Evolutionary conservation across 2,797 vertebrate genomes (phyloP).

Genomic region (Brachyalestes nurse): DNA sequence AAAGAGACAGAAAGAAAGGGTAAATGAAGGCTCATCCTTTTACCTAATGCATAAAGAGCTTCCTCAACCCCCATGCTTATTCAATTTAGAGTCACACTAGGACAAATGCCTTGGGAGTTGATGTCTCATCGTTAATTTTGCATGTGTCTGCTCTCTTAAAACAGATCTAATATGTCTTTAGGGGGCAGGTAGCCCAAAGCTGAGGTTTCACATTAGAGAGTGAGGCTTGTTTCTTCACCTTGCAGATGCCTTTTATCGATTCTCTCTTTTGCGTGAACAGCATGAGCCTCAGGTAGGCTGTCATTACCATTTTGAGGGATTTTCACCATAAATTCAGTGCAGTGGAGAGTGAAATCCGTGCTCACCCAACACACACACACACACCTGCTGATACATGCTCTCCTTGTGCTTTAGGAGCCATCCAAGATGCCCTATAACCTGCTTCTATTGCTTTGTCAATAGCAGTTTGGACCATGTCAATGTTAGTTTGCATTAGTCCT

Average conservation of each 20-base stretch:
- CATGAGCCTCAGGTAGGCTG: constrained; percentile 28
- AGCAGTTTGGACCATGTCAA: constrained; percentile 47
- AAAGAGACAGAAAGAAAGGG: constrained; percentile 25
- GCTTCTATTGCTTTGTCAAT: constrained; percentile 39
- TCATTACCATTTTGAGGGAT: constrained; percentile 35
- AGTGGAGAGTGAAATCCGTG: constrained; percentile 28
- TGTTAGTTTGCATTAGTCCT: constrained; percentile 33
- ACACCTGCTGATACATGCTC: constrained; percentile 45
- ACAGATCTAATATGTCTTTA: constrained; percentile 51
- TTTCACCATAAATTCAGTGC: constrained; percentile 26
- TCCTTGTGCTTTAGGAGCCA: constrained; percentile 22
- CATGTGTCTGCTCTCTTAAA: constrained; percentile 34
- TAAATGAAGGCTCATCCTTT: constrained; percentile 19
- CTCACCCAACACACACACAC: background rate
- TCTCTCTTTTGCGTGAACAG: constrained; percentile 47
- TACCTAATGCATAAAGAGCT: constrained; percentile 31
- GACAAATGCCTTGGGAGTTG: constrained; percentile 37
- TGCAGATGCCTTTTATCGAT: constrained; percentile 55
- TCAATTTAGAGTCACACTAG: constrained; percentile 44
- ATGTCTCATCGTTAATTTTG: constrained; percentile 40
- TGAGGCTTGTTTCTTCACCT: constrained; percentile 45
- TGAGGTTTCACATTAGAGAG: constrained; percentile 51
- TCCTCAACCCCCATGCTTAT: constrained; percentile 35
- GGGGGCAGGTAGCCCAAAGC: constrained; percentile 37
- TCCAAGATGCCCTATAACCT: constrained; percentile 33